Percentiles rank a stretch among this genome's conserved stretches.
Conservation (phyloP, 2,888 invertebrate species). For the Plebejus melissa region DNA sequence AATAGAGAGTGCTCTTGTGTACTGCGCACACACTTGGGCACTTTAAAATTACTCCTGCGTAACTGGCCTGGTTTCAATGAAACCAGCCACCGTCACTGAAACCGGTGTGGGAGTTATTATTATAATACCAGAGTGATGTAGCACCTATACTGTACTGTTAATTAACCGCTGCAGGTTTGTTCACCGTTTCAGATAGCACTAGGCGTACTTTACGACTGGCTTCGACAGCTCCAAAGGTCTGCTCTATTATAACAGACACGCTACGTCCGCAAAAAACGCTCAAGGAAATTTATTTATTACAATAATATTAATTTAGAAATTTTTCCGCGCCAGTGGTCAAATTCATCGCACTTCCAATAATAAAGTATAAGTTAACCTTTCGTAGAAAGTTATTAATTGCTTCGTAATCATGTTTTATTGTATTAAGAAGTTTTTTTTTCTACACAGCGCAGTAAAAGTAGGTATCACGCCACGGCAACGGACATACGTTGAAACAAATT, state of each 20-base stretch:
- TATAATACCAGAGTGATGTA: neutral
- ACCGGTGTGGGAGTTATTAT: too few relatives aligned
- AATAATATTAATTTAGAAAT: constrained; percentile 29
- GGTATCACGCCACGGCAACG: constrained; percentile 34
- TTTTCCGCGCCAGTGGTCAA: constrained; percentile 26
- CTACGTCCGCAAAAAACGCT: constrained; percentile 1
- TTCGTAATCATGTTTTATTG: constrained; percentile 32
- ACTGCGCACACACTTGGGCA: too few relatives aligned
- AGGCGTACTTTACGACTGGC: neutral
- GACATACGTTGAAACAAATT: constrained; percentile 66
- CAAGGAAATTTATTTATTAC: constrained; percentile 21
- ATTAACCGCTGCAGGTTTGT: neutral
- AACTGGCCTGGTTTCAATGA: too few relatives aligned
- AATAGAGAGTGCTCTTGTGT: too few relatives aligned
- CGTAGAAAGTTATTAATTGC: constrained; percentile 35
- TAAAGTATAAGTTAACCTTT: constrained; percentile 35
- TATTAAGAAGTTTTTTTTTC: constrained; percentile 30
- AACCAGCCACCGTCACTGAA: too few relatives aligned
- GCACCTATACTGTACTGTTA: neutral
- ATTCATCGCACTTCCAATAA: constrained; percentile 25
- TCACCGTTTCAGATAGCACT: neutral
- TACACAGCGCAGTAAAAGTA: constrained; percentile 16
- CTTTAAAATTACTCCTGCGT: too few relatives aligned
- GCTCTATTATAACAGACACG: constrained; percentile 1
- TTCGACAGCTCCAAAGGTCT: constrained; percentile 6